Percentiles rank a stretch among this genome's conserved stretches.
Evolutionary conservation across 2,113 vertebrate species (phyloP).

Genomic region (Dascyllus trimaculatus): DNA sequence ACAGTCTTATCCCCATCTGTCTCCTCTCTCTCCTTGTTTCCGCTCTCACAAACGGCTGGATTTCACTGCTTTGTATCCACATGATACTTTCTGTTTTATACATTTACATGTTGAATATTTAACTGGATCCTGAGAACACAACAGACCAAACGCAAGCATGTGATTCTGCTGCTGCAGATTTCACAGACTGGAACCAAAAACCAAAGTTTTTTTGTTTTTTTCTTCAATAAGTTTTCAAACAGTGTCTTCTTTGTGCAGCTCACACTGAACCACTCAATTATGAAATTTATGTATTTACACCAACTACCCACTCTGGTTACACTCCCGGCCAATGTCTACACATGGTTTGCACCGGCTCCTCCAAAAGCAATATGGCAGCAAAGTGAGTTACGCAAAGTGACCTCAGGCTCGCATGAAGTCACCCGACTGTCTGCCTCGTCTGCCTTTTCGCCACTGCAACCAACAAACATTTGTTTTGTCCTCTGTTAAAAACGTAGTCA

Average conservation of each 20-base stretch:
- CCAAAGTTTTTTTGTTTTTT: background rate
- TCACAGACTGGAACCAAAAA: slow-evolving; percentile 14
- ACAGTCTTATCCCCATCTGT: slow-evolving; percentile 74
- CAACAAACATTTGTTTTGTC: slow-evolving; percentile 58
- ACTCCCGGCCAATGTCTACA: slow-evolving; percentile 47
- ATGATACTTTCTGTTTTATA: slow-evolving; percentile 13
- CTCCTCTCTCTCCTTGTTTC: slow-evolving; percentile 41
- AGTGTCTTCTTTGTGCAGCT: slow-evolving; percentile 65
- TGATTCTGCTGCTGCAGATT: slow-evolving; percentile 8
- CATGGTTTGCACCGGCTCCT: slow-evolving; percentile 49
- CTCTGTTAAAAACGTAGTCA: slow-evolving; percentile 33
- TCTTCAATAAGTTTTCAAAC: slow-evolving; percentile 27
- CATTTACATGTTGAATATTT: slow-evolving; percentile 9
- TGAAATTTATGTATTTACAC: slow-evolving; percentile 58
- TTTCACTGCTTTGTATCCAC: slow-evolving; percentile 15
- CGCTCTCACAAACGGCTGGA: slow-evolving; percentile 11
- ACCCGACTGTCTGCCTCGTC: slow-evolving; percentile 45
- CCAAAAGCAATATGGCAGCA: slow-evolving; percentile 59
- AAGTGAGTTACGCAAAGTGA: slow-evolving; percentile 51
- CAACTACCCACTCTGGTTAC: slow-evolving; percentile 39
- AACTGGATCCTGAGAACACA: slow-evolving; percentile 16
- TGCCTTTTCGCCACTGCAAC: slow-evolving; percentile 26
- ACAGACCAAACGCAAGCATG: slow-evolving; percentile 16
- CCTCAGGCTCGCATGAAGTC: slow-evolving; percentile 54
- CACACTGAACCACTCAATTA: slow-evolving; percentile 54